Conservation (phyloP, 1,140 invertebrate genomes). For the Carposina sasakii region DNA sequence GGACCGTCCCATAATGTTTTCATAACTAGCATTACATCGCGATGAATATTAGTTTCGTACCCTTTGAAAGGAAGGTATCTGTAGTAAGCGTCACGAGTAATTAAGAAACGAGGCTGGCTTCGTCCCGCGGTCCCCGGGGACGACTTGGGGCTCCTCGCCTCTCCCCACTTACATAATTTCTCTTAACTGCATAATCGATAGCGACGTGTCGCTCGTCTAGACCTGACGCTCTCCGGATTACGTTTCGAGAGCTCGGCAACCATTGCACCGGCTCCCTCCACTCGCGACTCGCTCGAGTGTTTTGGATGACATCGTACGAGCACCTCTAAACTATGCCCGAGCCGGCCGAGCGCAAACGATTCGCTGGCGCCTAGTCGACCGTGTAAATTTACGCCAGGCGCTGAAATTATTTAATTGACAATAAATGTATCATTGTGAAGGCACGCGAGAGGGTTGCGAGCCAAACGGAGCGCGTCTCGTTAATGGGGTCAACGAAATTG, state of each 20-base stretch:
- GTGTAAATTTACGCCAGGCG: constrained; percentile 28
- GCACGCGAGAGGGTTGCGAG: constrained; percentile 41
- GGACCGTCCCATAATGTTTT: constrained; percentile 41
- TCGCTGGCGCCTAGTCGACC: constrained; percentile 34
- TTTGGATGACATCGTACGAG: constrained; percentile 9
- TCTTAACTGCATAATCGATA: constrained; percentile 65
- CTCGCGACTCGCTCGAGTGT: constrained; percentile 3
- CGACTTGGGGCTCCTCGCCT: constrained; percentile 30
- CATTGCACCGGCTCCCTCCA: neutral
- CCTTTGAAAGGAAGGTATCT: constrained; percentile 50
- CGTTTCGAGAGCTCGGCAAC: constrained; percentile 25
- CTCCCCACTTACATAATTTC: constrained; percentile 56
- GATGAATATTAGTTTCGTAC: constrained; percentile 8
- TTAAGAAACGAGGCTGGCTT: constrained; percentile 53
- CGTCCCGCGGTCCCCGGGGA: constrained; percentile 35
- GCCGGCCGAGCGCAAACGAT: constrained; percentile 26
- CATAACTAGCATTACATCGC: constrained; percentile 19
- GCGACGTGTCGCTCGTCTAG: constrained; percentile 47
- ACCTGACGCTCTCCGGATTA: constrained; percentile 43
- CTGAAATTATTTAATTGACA: constrained; percentile 52
- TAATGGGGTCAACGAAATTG: constrained; percentile 63
- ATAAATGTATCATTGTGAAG: constrained; percentile 46
- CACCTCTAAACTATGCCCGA: constrained; percentile 13
- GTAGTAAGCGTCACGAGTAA: constrained; percentile 52
- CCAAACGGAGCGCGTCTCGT: constrained; percentile 46